phyloP scores from a whole-genome alignment of 1,140 invertebrate genomes.

The Nasonia longicornis region DNA sequence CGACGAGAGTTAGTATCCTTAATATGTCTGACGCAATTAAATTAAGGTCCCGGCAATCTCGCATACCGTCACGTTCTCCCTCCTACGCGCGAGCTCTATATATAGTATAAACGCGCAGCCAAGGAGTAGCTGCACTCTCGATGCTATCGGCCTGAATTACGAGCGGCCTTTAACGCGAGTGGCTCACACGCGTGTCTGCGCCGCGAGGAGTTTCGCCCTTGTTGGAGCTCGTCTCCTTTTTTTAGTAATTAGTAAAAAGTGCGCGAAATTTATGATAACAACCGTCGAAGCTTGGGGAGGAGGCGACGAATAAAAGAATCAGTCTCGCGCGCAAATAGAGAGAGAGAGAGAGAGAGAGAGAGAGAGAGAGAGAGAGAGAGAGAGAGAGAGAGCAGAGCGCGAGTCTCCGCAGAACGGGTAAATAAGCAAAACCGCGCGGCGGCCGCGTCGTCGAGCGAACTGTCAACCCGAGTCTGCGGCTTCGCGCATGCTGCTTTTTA shows the following conservation, averaged over 20 bases:
- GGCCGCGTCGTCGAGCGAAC: not conserved
- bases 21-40: constrained; percentile 57
- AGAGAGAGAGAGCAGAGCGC: not conserved
- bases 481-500: constrained; percentile 1
- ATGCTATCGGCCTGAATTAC: constrained; percentile 39
- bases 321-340: not conserved
- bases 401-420: not conserved
- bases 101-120: too few species aligned
- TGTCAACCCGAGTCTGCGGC: constrained; percentile 14
- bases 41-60: constrained; percentile 56
- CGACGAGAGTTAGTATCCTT: constrained; percentile 53
- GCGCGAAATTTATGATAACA: too few species aligned
- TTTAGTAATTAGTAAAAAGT: too few species aligned
- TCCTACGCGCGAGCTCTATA: not conserved
- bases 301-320: not conserved
- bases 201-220: too few species aligned
- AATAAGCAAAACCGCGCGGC: not conserved
- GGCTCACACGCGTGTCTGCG: not conserved
- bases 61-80: constrained; percentile 49
- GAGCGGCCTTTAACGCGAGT: not conserved
- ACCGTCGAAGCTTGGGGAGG: not conserved
- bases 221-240: too few species aligned
- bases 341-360: not conserved
- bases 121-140: constrained; percentile 11
- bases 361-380: not conserved